Conservation (phyloP, 1,140 invertebrate genomes). For the Leguminivora glycinivorella region DNA sequence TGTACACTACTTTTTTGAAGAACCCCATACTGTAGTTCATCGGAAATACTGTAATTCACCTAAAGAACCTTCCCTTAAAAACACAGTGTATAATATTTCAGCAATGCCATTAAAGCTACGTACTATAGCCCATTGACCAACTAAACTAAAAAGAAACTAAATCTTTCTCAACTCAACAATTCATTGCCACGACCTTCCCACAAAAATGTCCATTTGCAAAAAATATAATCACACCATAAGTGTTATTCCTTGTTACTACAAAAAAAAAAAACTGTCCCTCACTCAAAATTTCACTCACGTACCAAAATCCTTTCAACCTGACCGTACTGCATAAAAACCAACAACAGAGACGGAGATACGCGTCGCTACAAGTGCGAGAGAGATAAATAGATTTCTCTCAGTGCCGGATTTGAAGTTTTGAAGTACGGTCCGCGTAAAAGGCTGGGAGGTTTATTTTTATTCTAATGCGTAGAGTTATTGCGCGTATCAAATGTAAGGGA, state of each 20-base stretch:
- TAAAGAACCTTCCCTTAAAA: no score
- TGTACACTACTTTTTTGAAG: no score
- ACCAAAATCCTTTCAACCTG: slow-evolving; percentile 18
- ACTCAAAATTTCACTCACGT: slow-evolving; percentile 2
- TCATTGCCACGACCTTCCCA: not conserved
- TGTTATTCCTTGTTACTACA: slow-evolving; percentile 18
- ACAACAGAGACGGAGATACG: not conserved
- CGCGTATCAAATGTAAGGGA: slow-evolving; percentile 9
- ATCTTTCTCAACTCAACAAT: not conserved
- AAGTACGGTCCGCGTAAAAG: slow-evolving; percentile 28
- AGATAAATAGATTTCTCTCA: not conserved
- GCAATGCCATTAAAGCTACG: no score
- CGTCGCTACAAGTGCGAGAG: not conserved
- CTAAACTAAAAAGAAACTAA: not conserved
- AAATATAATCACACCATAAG: slow-evolving; percentile 7
- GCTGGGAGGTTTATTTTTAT: slow-evolving; percentile 21
- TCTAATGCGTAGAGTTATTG: slow-evolving; percentile 25
- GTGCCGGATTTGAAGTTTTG: not conserved
- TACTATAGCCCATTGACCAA: no score
- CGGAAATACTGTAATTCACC: no score
- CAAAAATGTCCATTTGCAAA: not conserved
- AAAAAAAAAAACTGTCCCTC: slow-evolving; percentile 8
- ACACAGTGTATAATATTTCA: no score
- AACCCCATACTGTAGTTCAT: no score
- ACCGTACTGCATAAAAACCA: slow-evolving; percentile 22